These are phyloP conservation scores for Drosophila pectinifera DNA, from an alignment of 1,140 invertebrate genomes.

Conservation along the genomic window DNA sequence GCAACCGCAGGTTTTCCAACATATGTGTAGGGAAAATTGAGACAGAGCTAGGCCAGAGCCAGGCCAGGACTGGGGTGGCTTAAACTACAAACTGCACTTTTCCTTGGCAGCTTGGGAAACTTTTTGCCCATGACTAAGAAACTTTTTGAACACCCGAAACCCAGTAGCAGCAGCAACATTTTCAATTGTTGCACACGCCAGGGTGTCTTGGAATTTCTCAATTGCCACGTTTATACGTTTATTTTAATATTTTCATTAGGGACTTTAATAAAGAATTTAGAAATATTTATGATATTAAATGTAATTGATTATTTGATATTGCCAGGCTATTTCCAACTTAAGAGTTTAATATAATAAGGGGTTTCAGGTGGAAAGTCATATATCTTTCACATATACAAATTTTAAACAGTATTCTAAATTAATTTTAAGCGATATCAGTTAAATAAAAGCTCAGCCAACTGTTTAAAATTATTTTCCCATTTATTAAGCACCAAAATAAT, in stretches of 20 bases:
- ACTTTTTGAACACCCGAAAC: slow-evolving; percentile 45
- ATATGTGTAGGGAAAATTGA: slow-evolving; percentile 41
- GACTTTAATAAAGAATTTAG: not conserved
- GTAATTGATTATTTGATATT: not conserved
- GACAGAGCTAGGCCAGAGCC: not conserved
- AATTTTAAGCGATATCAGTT: no score
- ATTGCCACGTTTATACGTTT: slow-evolving; percentile 1
- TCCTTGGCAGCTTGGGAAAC: slow-evolving; percentile 45
- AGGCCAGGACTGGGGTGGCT: not conserved
- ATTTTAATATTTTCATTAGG: not conserved
- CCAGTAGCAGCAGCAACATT: slow-evolving; percentile 27
- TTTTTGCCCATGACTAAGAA: slow-evolving; percentile 55
- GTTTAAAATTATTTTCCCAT: no score
- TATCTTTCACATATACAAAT: no score
- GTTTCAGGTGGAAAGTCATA: not conserved
- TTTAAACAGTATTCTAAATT: no score
- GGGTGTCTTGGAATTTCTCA: slow-evolving; percentile 1
- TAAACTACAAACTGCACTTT: slow-evolving; percentile 58
- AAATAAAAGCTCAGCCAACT: no score
- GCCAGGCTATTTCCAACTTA: not conserved
- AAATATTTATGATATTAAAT: no score
- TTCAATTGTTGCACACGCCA: slow-evolving; percentile 64
- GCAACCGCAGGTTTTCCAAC: slow-evolving; percentile 55
- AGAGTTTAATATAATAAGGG: not conserved
- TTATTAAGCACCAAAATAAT: no score